These are phyloP conservation scores for Fragariocoptes setiger DNA, from an alignment of 1,140 invertebrate genomes.

Conservation along the genomic window DNA sequence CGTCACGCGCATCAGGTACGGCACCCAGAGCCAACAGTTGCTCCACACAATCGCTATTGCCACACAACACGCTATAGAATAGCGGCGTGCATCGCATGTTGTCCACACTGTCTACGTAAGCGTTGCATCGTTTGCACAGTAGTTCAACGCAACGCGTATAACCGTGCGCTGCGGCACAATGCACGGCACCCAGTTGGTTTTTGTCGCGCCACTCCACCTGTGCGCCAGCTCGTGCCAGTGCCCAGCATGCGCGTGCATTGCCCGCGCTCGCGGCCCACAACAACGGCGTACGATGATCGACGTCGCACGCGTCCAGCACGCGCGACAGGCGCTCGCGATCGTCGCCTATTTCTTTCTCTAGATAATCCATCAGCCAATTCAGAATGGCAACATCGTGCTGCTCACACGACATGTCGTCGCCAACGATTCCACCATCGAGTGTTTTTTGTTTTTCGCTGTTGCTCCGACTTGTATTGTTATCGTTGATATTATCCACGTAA, in stretches of 20 bases:
- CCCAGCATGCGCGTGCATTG: background rate
- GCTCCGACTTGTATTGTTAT: background rate
- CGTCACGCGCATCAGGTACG: slow-evolving; percentile 53
- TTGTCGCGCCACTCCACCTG: background rate
- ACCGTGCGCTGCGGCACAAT: slow-evolving; percentile 78
- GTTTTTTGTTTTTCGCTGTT: background rate
- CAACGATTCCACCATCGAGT: background rate
- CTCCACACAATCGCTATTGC: slow-evolving; percentile 72
- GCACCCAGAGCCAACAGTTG: slow-evolving; percentile 53
- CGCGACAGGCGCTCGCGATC: too few relatives aligned
- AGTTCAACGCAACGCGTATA: slow-evolving; percentile 69
- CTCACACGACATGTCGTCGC: slow-evolving; percentile 1
- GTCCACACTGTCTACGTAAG: slow-evolving; percentile 48
- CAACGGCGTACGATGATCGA: background rate
- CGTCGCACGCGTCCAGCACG: slow-evolving; percentile 17
- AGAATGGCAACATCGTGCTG: background rate
- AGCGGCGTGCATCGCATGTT: slow-evolving; percentile 66
- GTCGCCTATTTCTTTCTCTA: slow-evolving; percentile 35
- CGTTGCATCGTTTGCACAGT: slow-evolving; percentile 51
- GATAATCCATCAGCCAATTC: slow-evolving; percentile 43
- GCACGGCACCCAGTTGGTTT: slow-evolving; percentile 27
- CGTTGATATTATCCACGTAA: background rate
- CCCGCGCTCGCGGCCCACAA: slow-evolving; percentile 1
- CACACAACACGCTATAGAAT: slow-evolving; percentile 78
- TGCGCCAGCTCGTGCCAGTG: background rate